phyloP scores from a whole-genome alignment of 2,888 invertebrate genomes.

The Poecilobothrus nobilitatus region DNA sequence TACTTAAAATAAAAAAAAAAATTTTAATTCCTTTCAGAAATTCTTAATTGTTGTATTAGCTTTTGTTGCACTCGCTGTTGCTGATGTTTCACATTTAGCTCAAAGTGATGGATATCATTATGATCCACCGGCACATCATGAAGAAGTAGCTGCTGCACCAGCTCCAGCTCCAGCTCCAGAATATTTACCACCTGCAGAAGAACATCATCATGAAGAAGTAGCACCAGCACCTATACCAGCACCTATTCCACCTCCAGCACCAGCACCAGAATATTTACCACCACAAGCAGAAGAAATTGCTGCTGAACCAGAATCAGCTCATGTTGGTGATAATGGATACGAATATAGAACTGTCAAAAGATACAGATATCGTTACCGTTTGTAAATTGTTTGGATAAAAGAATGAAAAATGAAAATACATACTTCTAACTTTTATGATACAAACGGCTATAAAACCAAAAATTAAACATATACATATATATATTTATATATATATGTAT shows the following conservation, averaged over 20 bases:
- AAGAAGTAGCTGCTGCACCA: background rate
- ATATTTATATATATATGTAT: too few species aligned
- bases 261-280: background rate
- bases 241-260: background rate
- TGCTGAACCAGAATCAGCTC: conserved; percentile 4
- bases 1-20: too few species aligned
- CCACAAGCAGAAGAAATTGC: background rate
- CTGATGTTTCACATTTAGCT: conserved; percentile 1
- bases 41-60: background rate
- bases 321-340: background rate
- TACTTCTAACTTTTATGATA: too few species aligned
- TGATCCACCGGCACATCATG: background rate
- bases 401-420: too few species aligned
- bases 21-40: background rate
- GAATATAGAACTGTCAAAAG: conserved; percentile 7
- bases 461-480: too few species aligned
- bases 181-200: background rate
- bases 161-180: background rate
- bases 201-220: background rate
- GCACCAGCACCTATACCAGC: background rate
- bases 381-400: background rate
- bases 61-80: background rate
- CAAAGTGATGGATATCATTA: conserved; percentile 2
- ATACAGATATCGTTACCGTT: conserved; percentile 8
- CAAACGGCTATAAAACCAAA: too few species aligned